Base-by-base conservation (phyloP, 2,888 invertebrate genomes). In the Papilio demoleus region DNA sequence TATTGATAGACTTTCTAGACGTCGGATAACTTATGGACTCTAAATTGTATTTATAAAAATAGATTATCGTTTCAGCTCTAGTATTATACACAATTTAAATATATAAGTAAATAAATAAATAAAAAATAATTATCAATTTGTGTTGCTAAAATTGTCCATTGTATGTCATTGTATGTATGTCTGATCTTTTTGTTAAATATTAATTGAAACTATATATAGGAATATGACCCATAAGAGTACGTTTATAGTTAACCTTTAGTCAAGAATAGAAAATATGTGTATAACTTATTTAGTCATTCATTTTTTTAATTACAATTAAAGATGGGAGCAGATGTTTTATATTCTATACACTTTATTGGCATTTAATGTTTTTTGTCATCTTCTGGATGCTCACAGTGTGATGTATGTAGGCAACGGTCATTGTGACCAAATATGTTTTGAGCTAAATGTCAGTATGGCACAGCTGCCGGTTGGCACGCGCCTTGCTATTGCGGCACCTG, bases 401-500 rank as follows among this genome's bases (percentile, higher is more conserved):
- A 65, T 45, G 45, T 40, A 22, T 38, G 66, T 22, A 12, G n/a
- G 40, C 38, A 59, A n/a, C 58, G 38, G 38, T 59, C 12, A 36
- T 63, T 64, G 38, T 22, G 14, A 53, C 63, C 64, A 64, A 64
- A 64, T 64, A 68, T 38, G 58, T 58, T n/a, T 22, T 47, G 38
- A 62, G 42, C 45, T 53, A 61, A 67, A 68, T 68, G 66, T 69
- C 72, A 68, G 70, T 72, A 68, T 68, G 68, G 68, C 71, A 72
- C 78, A 79, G 76, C 75, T 77, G 78, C 70, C 65, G 56, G 63
- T 65, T 70, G 69, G 81, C 82, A 81, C 81, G 82, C 81, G 81
- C 76, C 76, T 70, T 72, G 71, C 40, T 63, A 63, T 71, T 66
- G 73, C 72, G 77, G 78, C 85, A 86, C 85, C 86, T 86, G 86